Evolutionary conservation across 1,140 invertebrate genomes (phyloP).

Genomic region (Drosophila tani): DNA sequence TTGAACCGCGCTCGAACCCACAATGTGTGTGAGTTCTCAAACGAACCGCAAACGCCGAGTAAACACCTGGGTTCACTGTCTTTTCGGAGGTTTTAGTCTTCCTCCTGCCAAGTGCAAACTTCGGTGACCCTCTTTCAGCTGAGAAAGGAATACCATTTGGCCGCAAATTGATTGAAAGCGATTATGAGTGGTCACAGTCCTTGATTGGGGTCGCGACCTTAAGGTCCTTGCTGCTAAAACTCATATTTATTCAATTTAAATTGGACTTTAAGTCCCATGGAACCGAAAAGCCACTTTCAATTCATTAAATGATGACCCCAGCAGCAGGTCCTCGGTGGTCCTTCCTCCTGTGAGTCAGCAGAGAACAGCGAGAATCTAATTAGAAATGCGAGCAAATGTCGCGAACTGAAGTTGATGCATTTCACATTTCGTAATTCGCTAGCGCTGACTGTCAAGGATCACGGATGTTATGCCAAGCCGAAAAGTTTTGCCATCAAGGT

Average conservation of each 20-base stretch:
- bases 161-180: conserved; percentile 11
- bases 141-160: neutral
- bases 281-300: conserved; percentile 2
- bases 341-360: neutral
- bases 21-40: conserved; percentile 46
- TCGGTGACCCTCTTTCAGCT: neutral
- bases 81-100: conserved; percentile 1
- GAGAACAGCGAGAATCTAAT: conserved; percentile 27
- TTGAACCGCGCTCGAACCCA: neutral
- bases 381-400: conserved; percentile 63
- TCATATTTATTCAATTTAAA: no score
- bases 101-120: neutral
- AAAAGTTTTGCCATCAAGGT: conserved; percentile 42
- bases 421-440: conserved; percentile 24
- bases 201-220: neutral
- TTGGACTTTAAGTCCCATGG: no score
- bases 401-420: conserved; percentile 48
- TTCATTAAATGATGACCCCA: conserved; percentile 37
- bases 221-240: neutral
- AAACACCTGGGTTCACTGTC: conserved; percentile 60
- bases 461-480: conserved; percentile 27
- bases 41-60: conserved; percentile 60
- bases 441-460: conserved; percentile 20
- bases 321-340: neutral
- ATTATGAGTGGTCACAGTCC: conserved; percentile 1